phyloP scores from a whole-genome alignment of 2,113 vertebrate species.

The Cyanoramphus novaezelandiae region DNA sequence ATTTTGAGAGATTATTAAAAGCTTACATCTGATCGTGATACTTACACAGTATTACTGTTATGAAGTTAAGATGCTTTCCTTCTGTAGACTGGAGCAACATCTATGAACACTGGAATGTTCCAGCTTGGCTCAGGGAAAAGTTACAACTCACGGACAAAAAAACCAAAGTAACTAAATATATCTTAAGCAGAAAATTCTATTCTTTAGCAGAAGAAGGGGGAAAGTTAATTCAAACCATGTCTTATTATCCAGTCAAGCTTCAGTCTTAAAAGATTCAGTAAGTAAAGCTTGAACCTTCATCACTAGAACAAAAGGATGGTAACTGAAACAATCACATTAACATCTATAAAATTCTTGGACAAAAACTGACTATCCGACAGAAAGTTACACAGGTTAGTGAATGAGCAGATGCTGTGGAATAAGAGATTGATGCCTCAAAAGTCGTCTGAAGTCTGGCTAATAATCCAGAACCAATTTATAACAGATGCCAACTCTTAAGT shows the following conservation, averaged over 20 bases:
- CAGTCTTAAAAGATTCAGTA: background rate
- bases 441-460: conserved; percentile 45
- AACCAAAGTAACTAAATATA: background rate
- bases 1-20: background rate
- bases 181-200: background rate
- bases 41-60: background rate
- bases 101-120: background rate
- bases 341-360: conserved; percentile 48
- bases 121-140: background rate
- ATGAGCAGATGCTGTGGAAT: conserved; percentile 29
- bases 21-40: background rate
- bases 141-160: background rate
- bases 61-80: background rate
- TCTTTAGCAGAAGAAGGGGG: background rate
- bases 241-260: background rate
- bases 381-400: conserved; percentile 36
- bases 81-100: background rate
- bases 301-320: background rate
- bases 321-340: background rate
- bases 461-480: conserved; percentile 62
- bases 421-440: conserved; percentile 40
- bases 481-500: conserved; percentile 34
- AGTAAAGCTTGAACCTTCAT: background rate
- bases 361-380: conserved; percentile 58
- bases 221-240: background rate